These are phyloP conservation scores for Polydrusus tereticollis DNA, from an alignment of 2,888 invertebrate species.

Conservation along the genomic window DNA sequence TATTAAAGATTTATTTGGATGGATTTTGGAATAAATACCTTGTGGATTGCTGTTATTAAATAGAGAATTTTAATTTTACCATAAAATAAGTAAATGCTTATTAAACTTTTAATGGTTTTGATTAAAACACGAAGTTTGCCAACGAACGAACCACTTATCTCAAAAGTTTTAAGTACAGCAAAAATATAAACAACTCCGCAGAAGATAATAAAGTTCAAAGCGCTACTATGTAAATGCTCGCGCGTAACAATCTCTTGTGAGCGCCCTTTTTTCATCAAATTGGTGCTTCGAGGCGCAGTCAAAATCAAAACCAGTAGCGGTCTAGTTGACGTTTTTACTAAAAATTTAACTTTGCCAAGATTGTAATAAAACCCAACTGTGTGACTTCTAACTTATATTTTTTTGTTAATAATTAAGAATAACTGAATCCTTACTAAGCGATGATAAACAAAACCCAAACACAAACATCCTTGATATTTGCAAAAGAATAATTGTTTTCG, in stretches of 20 bases:
- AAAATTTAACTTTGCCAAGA: background rate
- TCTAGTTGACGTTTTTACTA: background rate
- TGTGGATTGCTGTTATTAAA: too few relatives aligned
- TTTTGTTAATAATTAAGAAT: too few relatives aligned
- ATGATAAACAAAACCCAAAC: too few relatives aligned
- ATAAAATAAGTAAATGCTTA: background rate
- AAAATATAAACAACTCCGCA: slow-evolving; percentile 30
- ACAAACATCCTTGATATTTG: too few relatives aligned
- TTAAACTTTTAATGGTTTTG: background rate
- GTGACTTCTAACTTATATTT: too few relatives aligned
- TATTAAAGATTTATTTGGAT: too few relatives aligned
- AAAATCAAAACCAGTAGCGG: slow-evolving; percentile 18
- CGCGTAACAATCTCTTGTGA: slow-evolving; percentile 24
- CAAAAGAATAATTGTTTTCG: too few relatives aligned
- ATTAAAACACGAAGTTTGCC: background rate
- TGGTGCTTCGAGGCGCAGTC: slow-evolving; percentile 15
- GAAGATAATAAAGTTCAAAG: slow-evolving; percentile 36
- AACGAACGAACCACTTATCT: slow-evolving; percentile 25
- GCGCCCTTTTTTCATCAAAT: slow-evolving; percentile 26
- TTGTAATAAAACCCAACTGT: too few relatives aligned
- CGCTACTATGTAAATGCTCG: slow-evolving; percentile 30
- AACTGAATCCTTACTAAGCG: too few relatives aligned
- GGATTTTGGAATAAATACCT: too few relatives aligned
- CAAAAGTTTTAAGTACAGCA: slow-evolving; percentile 27
- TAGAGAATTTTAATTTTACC: too few relatives aligned